phyloP scores from a whole-genome alignment of 2,888 invertebrate genomes.

The Epinotia demarniana region DNA sequence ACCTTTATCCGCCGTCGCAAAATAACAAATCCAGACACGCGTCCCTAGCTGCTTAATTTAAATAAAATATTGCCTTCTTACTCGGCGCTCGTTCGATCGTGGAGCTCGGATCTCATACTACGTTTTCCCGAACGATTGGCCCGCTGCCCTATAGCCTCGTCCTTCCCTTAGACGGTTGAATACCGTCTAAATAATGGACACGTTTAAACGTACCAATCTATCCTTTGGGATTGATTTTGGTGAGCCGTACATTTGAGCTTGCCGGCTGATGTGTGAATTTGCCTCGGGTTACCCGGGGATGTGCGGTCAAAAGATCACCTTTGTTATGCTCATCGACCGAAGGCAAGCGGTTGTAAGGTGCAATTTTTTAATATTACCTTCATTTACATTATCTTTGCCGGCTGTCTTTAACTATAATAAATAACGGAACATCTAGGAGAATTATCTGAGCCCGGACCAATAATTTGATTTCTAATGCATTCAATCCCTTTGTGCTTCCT shows the following conservation, averaged over 20 bases:
- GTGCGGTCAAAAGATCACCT: slow-evolving; percentile 52
- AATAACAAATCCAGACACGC: slow-evolving; percentile 63
- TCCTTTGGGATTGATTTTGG: slow-evolving; percentile 73
- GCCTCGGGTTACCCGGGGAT: slow-evolving; percentile 45
- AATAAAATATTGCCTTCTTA: slow-evolving; percentile 73
- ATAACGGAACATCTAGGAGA: slow-evolving; percentile 41
- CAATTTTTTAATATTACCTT: slow-evolving; percentile 45
- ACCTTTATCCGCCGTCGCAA: slow-evolving; percentile 49
- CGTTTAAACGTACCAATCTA: slow-evolving; percentile 71
- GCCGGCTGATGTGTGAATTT: slow-evolving; percentile 67
- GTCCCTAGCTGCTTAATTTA: slow-evolving; percentile 62
- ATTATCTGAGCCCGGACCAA: slow-evolving; percentile 56
- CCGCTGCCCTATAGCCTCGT: slow-evolving; percentile 58
- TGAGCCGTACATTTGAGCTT: slow-evolving; percentile 71
- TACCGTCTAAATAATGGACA: slow-evolving; percentile 75
- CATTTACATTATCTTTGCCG: slow-evolving; percentile 21
- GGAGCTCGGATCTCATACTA: slow-evolving; percentile 65
- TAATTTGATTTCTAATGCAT: slow-evolving; percentile 71
- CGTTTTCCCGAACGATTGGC: slow-evolving; percentile 70
- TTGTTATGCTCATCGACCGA: slow-evolving; percentile 54
- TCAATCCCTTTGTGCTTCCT: slow-evolving; percentile 74
- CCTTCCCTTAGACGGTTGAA: slow-evolving; percentile 58
- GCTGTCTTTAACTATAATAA: slow-evolving; percentile 13
- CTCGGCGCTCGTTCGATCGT: slow-evolving; percentile 65
- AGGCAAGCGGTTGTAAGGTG: background rate